Evolutionary conservation across 2,888 invertebrate species (phyloP).

Genomic region (Idaea aversata): DNA sequence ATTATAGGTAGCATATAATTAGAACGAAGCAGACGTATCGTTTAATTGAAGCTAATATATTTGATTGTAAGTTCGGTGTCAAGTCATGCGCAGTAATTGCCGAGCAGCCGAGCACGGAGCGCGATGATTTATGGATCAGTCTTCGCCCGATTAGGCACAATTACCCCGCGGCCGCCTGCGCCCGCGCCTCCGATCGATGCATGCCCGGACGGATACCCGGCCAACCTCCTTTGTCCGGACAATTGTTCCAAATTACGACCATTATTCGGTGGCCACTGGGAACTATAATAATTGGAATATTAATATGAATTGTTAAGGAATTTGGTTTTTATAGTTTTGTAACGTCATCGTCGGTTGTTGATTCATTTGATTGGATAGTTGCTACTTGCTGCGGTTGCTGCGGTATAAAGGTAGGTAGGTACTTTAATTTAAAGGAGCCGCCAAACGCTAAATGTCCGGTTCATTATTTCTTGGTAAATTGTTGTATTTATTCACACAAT

Average conservation of each 20-base stretch:
- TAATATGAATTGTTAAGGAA: background rate
- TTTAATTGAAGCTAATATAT: no score
- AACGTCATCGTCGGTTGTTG: no score
- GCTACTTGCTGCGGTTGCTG: no score
- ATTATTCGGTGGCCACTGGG: conserved; percentile 3
- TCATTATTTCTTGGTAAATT: no score
- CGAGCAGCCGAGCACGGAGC: conserved; percentile 12
- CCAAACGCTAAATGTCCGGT: no score
- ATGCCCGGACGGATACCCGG: background rate
- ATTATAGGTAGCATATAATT: no score
- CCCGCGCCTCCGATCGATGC: background rate
- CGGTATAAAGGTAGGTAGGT: no score
- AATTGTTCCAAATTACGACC: conserved; percentile 2
- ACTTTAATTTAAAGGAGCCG: no score
- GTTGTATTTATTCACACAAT: no score
- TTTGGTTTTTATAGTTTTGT: no score
- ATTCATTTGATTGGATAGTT: no score
- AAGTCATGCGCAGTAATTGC: conserved; percentile 62
- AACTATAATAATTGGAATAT: conserved; percentile 4
- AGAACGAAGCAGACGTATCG: no score
- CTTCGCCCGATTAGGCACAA: conserved; percentile 13
- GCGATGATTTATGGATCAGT: conserved; percentile 31
- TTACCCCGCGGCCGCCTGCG: conserved; percentile 4
- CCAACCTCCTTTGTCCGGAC: background rate
- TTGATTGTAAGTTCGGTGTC: conserved; percentile 28